Base-by-base conservation (phyloP, 2,888 invertebrate genomes). In the Andricus curvator region DNA sequence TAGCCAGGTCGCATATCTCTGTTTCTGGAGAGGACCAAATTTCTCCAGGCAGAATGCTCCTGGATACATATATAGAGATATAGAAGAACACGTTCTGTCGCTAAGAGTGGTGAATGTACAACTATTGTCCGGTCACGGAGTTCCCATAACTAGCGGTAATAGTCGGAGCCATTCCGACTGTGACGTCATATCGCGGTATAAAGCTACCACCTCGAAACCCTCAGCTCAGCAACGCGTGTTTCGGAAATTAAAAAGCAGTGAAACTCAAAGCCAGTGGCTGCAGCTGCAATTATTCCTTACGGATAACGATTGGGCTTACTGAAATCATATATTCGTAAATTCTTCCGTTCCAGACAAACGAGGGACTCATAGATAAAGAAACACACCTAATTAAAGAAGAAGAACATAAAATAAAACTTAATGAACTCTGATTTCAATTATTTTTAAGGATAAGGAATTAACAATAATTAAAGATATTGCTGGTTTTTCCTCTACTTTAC, bases 121-220 rank as follows among this genome's bases (percentile, higher is more conserved):
- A 88, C 81, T 87, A 89, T 87, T 89, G 89, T 86, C 86, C 87
- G 62, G 85, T 87, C 86, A 87, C 85, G 86, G 86, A 88, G 80
- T 83, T 85, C 85, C 86, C 86, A 84, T 87, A 90, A 90, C 88
- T 86, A 85, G 85, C 86, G 48, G 78, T 77, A 81, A 83, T 78
- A 77, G 65, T 78, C 77, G 62, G 37, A 70, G 62, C 68, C 62
- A 29, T 74, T 74, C 33, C 74, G 56, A 74, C 33, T 74, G 56
- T 74, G 56, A 74, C 74, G 74, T 74, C 74, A 74, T 74, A 70
- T 74, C 74, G 74, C 74, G 74, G 74, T 74, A 56, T 74, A 74
- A 74, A 74, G 56, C 74, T 51, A 74, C 29, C 70, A 17, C 51
- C 20, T 56, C 37, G 67, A 67, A 20, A n/a, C 29, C n/a, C 74